A percentile compares a stretch with the other conserved stretches of the same genome.
Conservation (phyloP, 2,888 invertebrate genomes). For the Drosophila aldrichi region DNA sequence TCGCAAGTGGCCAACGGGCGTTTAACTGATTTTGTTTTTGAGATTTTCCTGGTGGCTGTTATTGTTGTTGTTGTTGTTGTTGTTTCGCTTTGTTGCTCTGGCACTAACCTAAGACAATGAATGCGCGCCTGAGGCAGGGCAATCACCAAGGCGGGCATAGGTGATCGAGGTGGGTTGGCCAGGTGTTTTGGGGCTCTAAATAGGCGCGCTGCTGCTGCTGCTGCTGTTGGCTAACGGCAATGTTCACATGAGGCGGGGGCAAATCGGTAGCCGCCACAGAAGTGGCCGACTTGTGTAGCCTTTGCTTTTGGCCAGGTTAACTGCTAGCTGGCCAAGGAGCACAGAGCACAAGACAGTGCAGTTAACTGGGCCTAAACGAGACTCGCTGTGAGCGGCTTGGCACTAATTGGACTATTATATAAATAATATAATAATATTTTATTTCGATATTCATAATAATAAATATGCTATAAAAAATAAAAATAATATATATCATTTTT, state of each 20-base stretch:
- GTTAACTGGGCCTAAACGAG: not conserved
- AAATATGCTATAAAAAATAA: too few relatives aligned
- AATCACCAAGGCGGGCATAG: not conserved
- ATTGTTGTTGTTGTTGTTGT: slow-evolving; percentile 5
- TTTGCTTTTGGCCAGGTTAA: slow-evolving; percentile 39
- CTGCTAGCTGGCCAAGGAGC: not conserved
- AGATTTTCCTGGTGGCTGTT: slow-evolving; percentile 2
- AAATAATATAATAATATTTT: too few relatives aligned
- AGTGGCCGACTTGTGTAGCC: slow-evolving; percentile 45
- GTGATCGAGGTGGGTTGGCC: not conserved
- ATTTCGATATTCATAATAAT: too few relatives aligned
- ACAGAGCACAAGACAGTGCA: not conserved
- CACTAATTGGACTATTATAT: not conserved
- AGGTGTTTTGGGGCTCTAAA: not conserved
- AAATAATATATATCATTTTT: too few relatives aligned
- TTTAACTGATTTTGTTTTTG: slow-evolving; percentile 65
- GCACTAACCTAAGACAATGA: slow-evolving; percentile 68
- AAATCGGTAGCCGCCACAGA: slow-evolving; percentile 36
- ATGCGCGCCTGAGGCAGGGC: slow-evolving; percentile 46
- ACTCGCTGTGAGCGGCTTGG: not conserved
- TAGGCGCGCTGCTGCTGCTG: slow-evolving; percentile 3
- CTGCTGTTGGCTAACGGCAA: slow-evolving; percentile 50
- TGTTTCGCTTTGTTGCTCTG: slow-evolving; percentile 24
- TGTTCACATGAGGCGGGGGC: slow-evolving; percentile 49
- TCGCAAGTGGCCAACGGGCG: slow-evolving; percentile 50